A percentile compares a stretch with the other conserved stretches of the same genome.
Conservation (phyloP, 53 echinoderm and acorn worm species). For the Paelopatides confundens region DNA sequence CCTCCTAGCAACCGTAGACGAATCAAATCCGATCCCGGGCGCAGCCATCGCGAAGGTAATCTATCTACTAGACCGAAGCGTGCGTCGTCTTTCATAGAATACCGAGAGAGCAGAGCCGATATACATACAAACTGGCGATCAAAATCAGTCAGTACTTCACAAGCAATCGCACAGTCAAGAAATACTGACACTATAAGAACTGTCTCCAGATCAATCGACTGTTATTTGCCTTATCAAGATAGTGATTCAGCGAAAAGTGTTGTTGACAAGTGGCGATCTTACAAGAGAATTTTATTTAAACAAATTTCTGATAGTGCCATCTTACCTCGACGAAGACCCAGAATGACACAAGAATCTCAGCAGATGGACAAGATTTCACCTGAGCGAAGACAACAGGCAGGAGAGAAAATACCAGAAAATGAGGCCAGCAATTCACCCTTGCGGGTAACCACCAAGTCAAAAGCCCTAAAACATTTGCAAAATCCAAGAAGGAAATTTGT, state of each 20-base stretch:
- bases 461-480: slow-evolving; percentile 49
- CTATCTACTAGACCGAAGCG: slow-evolving; percentile 28
- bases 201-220: slow-evolving; percentile 10
- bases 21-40: slow-evolving; percentile 47
- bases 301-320: slow-evolving; percentile 45
- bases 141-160: slow-evolving; percentile 31
- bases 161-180: slow-evolving; percentile 1
- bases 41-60: slow-evolving; percentile 23
- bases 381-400: not conserved
- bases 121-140: slow-evolving; percentile 29
- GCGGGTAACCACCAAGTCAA: slow-evolving; percentile 2
- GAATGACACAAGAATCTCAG: slow-evolving; percentile 26
- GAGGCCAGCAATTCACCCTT: slow-evolving; percentile 28
- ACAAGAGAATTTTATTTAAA: slow-evolving; percentile 36
- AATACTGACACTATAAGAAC: slow-evolving; percentile 24
- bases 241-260: slow-evolving; percentile 30
- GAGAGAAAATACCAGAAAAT: not conserved
- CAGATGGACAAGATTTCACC: slow-evolving; percentile 43
- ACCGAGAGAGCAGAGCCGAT: slow-evolving; percentile 27
- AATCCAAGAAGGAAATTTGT: slow-evolving; percentile 96
- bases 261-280: slow-evolving; percentile 45
- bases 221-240: slow-evolving; percentile 11
- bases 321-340: slow-evolving; percentile 23
- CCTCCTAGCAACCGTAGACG: slow-evolving; percentile 53
- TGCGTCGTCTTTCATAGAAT: slow-evolving; percentile 29